Conservation (phyloP, 2,888 invertebrate species). For the Mythimna lalbum region DNA sequence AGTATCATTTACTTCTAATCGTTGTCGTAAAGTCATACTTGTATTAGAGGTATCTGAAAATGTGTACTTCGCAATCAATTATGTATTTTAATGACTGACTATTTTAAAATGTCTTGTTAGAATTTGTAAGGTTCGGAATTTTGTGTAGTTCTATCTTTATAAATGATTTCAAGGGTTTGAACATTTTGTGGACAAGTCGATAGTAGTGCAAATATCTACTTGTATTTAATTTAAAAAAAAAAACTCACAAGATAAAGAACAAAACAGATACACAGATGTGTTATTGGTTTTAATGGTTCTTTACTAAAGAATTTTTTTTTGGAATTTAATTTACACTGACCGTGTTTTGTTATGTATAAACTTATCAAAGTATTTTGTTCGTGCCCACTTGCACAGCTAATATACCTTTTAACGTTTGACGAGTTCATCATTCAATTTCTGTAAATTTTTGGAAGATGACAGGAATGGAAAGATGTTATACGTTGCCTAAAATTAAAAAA, state of each 20-base stretch:
- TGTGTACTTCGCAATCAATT: slow-evolving; percentile 63
- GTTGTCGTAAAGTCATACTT: not conserved
- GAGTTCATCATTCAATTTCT: not conserved
- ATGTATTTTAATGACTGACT: slow-evolving; percentile 24
- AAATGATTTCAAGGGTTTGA: not conserved
- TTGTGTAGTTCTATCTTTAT: not conserved
- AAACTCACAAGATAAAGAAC: not conserved
- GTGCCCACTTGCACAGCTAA: not conserved
- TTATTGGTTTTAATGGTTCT: not conserved
- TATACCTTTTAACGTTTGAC: not conserved
- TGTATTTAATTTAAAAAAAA: not conserved
- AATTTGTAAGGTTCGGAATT: slow-evolving; percentile 1
- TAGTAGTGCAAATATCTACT: not conserved
- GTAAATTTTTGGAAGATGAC: not conserved
- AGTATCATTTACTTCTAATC: slow-evolving; percentile 15
- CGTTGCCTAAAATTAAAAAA: not conserved
- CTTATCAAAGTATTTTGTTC: slow-evolving; percentile 22
- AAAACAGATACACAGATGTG: not conserved
- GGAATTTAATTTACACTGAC: slow-evolving; percentile 11
- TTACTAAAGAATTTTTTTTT: not conserved
- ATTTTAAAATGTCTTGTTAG: not conserved
- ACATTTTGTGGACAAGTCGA: not conserved
- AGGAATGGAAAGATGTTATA: not conserved
- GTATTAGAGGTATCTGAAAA: slow-evolving; percentile 53
- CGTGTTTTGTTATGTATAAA: slow-evolving; percentile 10